phyloP scores from a whole-genome alignment of 2,113 vertebrate genomes.

The Lagopus leucura region DNA sequence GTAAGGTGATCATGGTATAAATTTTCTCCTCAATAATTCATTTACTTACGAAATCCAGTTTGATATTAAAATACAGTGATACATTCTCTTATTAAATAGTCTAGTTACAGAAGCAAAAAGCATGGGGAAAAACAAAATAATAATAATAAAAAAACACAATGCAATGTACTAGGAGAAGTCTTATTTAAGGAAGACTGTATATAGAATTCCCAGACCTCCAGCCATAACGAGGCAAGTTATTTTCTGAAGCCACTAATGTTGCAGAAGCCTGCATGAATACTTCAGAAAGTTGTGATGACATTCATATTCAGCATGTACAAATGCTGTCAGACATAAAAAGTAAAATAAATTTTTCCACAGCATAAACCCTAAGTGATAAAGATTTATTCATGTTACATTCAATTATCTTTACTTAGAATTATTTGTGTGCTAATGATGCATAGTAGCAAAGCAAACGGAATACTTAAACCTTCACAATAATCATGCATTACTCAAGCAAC shows the following conservation, averaged over 20 bases:
- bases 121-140: not conserved
- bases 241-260: not conserved
- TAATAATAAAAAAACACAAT: not conserved
- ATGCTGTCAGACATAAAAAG: not conserved
- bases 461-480: not conserved
- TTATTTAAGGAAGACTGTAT: not conserved
- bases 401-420: slow-evolving; percentile 45
- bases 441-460: slow-evolving; percentile 14
- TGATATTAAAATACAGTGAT: not conserved
- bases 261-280: not conserved
- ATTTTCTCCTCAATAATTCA: not conserved
- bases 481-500: not conserved
- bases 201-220: not conserved
- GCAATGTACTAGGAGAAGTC: not conserved
- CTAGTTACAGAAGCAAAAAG: not conserved
- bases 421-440: slow-evolving; percentile 21
- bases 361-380: slow-evolving; percentile 28
- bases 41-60: not conserved
- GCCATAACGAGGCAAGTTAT: not conserved
- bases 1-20: not conserved
- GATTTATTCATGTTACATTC: slow-evolving; percentile 40
- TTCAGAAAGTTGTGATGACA: not conserved
- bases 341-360: not conserved
- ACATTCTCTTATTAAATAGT: not conserved
- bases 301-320: not conserved